Base-by-base conservation (phyloP, 2,113 vertebrate species). In the Falcunculus frontatus region DNA sequence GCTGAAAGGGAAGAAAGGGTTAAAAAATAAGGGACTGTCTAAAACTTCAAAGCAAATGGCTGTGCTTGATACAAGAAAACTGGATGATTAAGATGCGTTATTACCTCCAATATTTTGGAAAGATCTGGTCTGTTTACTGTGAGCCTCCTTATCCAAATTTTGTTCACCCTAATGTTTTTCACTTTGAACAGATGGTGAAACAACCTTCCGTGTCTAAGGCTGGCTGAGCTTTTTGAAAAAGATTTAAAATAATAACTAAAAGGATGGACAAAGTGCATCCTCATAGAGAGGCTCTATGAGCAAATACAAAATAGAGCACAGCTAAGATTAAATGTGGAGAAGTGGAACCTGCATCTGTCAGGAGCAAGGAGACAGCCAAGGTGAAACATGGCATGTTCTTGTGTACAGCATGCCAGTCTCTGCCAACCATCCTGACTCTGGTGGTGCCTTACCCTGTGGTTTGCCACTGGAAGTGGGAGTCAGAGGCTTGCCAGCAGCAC, bases 241-340 rank as follows among this genome's bases (percentile, higher is more conserved):
- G 44, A 88, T 92, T 97, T 86, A 75, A 97, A 96, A 93, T 92
- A 93, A 92, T 96, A 98, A 97, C 95, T 94, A 93, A 91, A 94
- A 91, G 29, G 55, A 62, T 56, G 59, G 25, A 57, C 82, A 79
- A 67, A 82, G 62, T 74, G 32, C 73, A 82, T 76, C 62, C 65
- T 46, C 7, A 5, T 3, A 4, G 76, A 73, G 53, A 67, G n/a
- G 13, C 27, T 23, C 13, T 57, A 44, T 39, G 29, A 84, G 22
- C 35, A 88, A 87, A 63, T 33, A 67, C 37, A 77, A 81, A 86
- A 27, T 12, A 52, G 56, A 84, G 49, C 52, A 53, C 0, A 6
- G 60, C 60, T 89, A 72, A 75, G 73, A 84, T 52, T 64, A 87
- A 87, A 81, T 4, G 13, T 56, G 46, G 11, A 47, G 64, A 80